A percentile compares a stretch with the other conserved stretches of the same genome.
phyloP scores from a whole-genome alignment of 1,140 invertebrate species.

The Helicoverpa armigera region DNA sequence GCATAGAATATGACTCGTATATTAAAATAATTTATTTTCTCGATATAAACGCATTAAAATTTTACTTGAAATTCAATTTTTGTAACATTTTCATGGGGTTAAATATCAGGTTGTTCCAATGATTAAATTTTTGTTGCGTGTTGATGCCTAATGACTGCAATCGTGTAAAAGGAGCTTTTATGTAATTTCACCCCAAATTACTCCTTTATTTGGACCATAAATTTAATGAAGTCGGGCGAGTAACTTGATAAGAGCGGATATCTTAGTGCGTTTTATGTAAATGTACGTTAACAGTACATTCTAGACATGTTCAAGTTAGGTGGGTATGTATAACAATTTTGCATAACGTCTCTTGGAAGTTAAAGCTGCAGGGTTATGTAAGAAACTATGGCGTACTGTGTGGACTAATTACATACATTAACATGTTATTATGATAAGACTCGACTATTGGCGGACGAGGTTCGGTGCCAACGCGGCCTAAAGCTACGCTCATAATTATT shows the following conservation, averaged over 20 bases:
- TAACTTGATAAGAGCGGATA: neutral
- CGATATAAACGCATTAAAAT: no score
- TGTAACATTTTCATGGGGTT: no score
- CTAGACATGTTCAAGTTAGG: neutral
- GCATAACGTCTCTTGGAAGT: slow-evolving; percentile 17
- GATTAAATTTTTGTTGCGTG: no score
- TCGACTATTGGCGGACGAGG: neutral
- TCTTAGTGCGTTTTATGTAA: neutral
- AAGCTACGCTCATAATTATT: neutral
- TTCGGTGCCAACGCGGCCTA: slow-evolving; percentile 6
- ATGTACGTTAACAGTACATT: slow-evolving; percentile 1
- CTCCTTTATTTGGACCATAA: no score
- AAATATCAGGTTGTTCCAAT: no score
- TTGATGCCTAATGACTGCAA: no score
- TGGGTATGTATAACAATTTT: slow-evolving; percentile 14
- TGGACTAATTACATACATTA: slow-evolving; percentile 43
- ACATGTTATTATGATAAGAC: slow-evolving; percentile 34
- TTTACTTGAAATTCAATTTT: no score
- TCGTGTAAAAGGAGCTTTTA: no score
- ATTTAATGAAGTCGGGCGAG: no score
- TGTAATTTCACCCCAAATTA: no score
- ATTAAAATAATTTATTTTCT: no score
- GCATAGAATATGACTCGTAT: neutral
- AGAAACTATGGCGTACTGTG: slow-evolving; percentile 3
- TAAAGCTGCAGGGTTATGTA: slow-evolving; percentile 1